Percentiles rank a stretch among this genome's conserved stretches.
These are phyloP conservation scores for Horisme vitalbata DNA, from an alignment of 2,888 invertebrate genomes.

Conservation along the genomic window DNA sequence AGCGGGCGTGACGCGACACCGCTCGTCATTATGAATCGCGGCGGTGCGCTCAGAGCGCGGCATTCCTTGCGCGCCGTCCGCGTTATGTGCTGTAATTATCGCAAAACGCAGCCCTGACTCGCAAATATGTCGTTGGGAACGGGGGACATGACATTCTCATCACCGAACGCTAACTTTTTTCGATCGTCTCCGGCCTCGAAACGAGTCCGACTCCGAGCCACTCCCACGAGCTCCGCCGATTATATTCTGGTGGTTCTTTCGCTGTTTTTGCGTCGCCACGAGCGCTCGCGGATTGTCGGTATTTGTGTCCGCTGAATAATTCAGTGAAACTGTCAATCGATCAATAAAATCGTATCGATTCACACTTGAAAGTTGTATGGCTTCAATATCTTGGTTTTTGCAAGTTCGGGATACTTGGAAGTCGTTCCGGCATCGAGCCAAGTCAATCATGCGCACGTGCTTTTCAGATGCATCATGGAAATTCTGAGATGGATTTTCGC, in stretches of 20 bases:
- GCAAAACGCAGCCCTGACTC: constrained; percentile 77
- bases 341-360: constrained; percentile 82
- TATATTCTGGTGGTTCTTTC: constrained; percentile 60
- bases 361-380: constrained; percentile 76
- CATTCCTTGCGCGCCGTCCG: constrained; percentile 72
- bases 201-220: constrained; percentile 58
- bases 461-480: constrained; percentile 52
- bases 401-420: constrained; percentile 69
- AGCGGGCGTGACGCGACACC: constrained; percentile 63
- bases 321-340: constrained; percentile 78
- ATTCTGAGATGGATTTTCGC: constrained; percentile 54
- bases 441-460: constrained; percentile 73
- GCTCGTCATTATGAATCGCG: constrained; percentile 76
- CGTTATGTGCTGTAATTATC: constrained; percentile 81
- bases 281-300: constrained; percentile 68
- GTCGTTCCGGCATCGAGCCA: constrained; percentile 69
- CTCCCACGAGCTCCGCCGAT: constrained; percentile 69
- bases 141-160: constrained; percentile 82
- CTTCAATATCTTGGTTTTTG: constrained; percentile 75
- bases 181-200: constrained; percentile 55
- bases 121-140: constrained; percentile 81
- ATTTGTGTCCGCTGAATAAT: constrained; percentile 80
- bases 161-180: constrained; percentile 76
- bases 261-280: constrained; percentile 71
- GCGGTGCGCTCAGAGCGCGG: constrained; percentile 77